Percentiles rank a stretch among this genome's conserved stretches.
Conservation (phyloP, 2,113 vertebrate genomes). For the Quiscalus mexicanus region DNA sequence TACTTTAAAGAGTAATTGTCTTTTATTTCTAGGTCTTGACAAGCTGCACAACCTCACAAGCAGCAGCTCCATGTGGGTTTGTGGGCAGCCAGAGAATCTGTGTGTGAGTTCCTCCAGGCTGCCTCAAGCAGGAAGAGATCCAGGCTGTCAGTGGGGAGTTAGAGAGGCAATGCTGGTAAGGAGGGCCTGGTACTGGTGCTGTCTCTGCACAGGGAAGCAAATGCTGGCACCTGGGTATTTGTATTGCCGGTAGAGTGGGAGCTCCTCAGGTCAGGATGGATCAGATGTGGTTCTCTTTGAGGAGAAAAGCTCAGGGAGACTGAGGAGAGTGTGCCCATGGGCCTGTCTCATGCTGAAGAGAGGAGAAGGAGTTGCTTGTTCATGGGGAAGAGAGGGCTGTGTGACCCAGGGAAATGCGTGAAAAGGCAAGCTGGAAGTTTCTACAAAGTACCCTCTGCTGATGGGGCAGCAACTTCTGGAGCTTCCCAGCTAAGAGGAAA, state of each 20-base stretch:
- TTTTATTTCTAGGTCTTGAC: slow-evolving; percentile 78
- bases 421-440: background rate
- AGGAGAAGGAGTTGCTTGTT: background rate
- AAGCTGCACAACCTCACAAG: slow-evolving; percentile 86
- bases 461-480: background rate
- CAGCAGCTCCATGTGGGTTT: slow-evolving; percentile 79
- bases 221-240: background rate
- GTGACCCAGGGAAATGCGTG: background rate
- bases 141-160: slow-evolving; percentile 81
- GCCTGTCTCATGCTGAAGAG: background rate
- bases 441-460: background rate
- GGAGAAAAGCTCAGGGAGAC: background rate
- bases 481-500: background rate
- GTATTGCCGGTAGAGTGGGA: background rate
- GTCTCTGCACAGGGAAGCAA: background rate
- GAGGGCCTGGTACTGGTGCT: background rate
- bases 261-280: background rate
- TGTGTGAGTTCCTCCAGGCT: slow-evolving; percentile 82
- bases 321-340: background rate
- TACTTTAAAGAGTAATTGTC: background rate
- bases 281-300: background rate
- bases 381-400: background rate
- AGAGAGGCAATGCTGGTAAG: slow-evolving; percentile 86
- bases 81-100: slow-evolving; percentile 73
- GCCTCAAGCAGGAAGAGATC: slow-evolving; percentile 82